These are phyloP conservation scores for Dromococcyx pavoninus DNA, from an alignment of 2,797 vertebrate genomes.

Conservation along the genomic window DNA sequence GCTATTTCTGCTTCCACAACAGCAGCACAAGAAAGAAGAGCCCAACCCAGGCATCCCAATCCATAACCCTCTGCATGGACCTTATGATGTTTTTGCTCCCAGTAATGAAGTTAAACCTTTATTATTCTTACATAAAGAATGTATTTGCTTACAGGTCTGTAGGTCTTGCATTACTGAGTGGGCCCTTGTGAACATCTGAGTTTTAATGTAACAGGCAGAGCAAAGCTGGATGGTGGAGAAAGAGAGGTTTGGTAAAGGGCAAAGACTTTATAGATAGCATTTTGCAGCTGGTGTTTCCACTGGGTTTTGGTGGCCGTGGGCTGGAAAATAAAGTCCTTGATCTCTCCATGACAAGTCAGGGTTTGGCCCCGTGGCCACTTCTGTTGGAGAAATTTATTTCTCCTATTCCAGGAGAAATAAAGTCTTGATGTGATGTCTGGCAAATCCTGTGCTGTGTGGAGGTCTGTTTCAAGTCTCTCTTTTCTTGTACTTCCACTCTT, in stretches of 20 bases:
- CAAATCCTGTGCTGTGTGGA: not conserved
- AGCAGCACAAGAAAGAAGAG: not conserved
- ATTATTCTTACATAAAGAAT: not conserved
- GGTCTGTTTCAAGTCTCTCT: not conserved
- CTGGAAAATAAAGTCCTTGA: not conserved
- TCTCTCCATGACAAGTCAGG: not conserved
- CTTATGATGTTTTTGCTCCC: not conserved
- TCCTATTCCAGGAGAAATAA: not conserved
- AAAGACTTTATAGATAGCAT: not conserved
- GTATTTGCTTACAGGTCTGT: not conserved
- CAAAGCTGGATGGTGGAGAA: not conserved
- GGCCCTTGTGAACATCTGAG: no score
- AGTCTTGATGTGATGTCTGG: not conserved
- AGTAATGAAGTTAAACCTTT: not conserved
- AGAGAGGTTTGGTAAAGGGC: not conserved
- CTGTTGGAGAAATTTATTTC: no score
- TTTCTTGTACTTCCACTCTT: no score
- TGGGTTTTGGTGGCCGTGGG: fast-evolving
- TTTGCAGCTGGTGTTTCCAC: no score
- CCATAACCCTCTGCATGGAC: not conserved
- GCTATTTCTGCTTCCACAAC: not conserved
- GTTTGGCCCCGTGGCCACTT: not conserved
- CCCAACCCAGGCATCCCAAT: not conserved
- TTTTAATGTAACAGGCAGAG: no score
- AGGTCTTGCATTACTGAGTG: not conserved